Evolutionary conservation across 2,113 vertebrate species (phyloP).

Genomic region (Antennarius striatus): DNA sequence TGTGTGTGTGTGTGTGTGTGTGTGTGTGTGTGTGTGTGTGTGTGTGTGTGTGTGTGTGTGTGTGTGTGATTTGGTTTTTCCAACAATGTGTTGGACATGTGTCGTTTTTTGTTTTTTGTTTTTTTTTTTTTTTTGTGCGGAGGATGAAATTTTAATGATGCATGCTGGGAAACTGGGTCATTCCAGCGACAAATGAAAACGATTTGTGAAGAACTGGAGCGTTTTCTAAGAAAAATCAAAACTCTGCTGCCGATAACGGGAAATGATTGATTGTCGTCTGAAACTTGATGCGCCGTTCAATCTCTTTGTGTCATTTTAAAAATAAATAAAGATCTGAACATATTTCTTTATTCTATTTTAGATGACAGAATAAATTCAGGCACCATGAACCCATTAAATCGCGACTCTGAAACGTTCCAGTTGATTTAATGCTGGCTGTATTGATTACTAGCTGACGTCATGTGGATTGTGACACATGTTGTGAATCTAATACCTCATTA

Average conservation of each 20-base stretch:
- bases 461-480: no score
- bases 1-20: conserved; percentile 54
- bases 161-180: conserved; percentile 27
- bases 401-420: no score
- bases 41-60: conserved; percentile 28
- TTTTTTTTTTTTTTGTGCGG: not conserved
- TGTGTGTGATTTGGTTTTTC: conserved; percentile 2
- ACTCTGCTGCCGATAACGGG: not conserved
- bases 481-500: no score
- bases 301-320: no score
- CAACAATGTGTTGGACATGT: conserved; percentile 19
- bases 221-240: not conserved
- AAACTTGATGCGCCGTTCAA: no score
- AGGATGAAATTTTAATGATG: conserved; percentile 31
- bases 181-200: conserved; percentile 26
- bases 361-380: no score
- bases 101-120: not conserved
- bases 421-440: no score
- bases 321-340: no score
- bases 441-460: no score
- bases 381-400: no score
- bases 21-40: conserved; percentile 23
- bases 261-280: no score
- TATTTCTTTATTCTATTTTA: no score
- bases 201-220: not conserved